Percentiles rank a stretch among this genome's conserved stretches.
phyloP scores from a whole-genome alignment of 1,140 invertebrate genomes.

The Paralvinella palmiformis region DNA sequence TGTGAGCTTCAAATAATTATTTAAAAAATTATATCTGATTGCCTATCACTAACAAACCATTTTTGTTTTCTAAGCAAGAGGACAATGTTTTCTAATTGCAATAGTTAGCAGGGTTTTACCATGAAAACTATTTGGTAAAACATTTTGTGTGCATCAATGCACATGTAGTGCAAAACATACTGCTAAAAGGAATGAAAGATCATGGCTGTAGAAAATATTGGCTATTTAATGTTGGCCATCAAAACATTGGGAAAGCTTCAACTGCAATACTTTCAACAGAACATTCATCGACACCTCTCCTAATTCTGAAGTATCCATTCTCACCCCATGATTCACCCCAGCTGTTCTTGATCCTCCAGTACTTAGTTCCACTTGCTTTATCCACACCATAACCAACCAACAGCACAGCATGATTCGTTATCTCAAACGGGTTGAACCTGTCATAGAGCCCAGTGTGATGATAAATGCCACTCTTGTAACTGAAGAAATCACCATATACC shows the following conservation, averaged over 20 bases:
- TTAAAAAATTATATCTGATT: no score
- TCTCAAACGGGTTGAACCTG: slow-evolving; percentile 42
- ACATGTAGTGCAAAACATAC: no score
- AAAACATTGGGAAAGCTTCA: slow-evolving; percentile 23
- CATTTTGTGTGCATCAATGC: no score
- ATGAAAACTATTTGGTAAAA: no score
- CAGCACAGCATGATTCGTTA: slow-evolving; percentile 49
- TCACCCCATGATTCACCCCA: slow-evolving; percentile 59
- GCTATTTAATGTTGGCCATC: no score
- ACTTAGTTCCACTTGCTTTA: slow-evolving; percentile 29
- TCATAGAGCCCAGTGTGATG: slow-evolving; percentile 33
- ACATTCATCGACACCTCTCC: slow-evolving; percentile 54
- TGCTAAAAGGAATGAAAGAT: no score
- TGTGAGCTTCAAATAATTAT: no score
- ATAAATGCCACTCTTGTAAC: slow-evolving; percentile 51
- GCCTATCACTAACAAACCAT: no score
- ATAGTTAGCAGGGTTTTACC: no score
- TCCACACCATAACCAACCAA: slow-evolving; percentile 47
- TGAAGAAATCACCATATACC: slow-evolving; percentile 51
- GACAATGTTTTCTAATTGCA: no score
- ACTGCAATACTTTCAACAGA: slow-evolving; percentile 47
- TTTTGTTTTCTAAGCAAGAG: no score
- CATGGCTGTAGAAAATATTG: no score
- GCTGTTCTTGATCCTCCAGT: slow-evolving; percentile 51
- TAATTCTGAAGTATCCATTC: slow-evolving; percentile 54